Evolutionary conservation across 1,140 invertebrate genomes (phyloP).

Genomic region (Brachionus asplanchnoidis): DNA sequence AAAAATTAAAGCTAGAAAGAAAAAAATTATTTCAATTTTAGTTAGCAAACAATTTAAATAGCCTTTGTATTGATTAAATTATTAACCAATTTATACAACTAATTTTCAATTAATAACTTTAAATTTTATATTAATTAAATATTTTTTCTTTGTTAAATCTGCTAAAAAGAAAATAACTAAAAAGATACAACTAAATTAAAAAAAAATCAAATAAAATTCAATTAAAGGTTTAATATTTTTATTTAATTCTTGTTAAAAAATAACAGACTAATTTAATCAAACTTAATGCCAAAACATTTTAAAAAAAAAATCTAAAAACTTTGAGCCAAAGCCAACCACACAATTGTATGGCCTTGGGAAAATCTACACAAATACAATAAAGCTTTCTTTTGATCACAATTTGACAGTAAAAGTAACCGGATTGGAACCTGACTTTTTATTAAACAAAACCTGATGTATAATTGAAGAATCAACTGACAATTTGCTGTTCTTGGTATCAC

Average conservation of each 20-base stretch:
- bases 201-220: not conserved
- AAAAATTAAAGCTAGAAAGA: too few relatives aligned
- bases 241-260: not conserved
- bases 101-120: too few relatives aligned
- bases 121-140: too few relatives aligned
- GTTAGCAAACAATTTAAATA: too few relatives aligned
- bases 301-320: not conserved
- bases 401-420: conserved; percentile 51
- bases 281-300: not conserved
- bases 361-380: not conserved
- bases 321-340: not conserved
- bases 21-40: too few relatives aligned
- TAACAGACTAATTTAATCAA: not conserved
- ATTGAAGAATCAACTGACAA: conserved; percentile 46
- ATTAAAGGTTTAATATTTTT: not conserved
- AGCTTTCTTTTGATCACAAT: not conserved
- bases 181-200: too few relatives aligned
- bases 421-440: conserved; percentile 44
- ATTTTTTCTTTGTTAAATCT: too few relatives aligned
- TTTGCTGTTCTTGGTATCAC: conserved; percentile 28
- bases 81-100: too few relatives aligned
- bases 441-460: conserved; percentile 50
- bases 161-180: too few relatives aligned
- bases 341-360: not conserved
- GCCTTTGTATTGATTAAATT: too few relatives aligned